Conservation (phyloP, 2,113 vertebrate species). For the Platysteira castanea region DNA sequence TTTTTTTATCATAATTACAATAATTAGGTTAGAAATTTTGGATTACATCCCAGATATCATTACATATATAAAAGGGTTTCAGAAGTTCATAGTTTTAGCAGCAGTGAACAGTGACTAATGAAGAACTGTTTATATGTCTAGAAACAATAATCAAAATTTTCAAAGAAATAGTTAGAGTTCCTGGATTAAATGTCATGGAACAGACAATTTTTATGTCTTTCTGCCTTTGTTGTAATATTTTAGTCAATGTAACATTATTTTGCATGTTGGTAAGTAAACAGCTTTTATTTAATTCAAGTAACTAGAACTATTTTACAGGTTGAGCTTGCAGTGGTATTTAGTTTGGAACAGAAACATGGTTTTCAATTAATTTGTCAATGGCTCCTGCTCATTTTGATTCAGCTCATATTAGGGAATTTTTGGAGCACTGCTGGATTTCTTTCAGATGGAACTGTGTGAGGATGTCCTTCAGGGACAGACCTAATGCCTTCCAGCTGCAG, state of each 20-base stretch:
- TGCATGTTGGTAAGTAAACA: background rate
- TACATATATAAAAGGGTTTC: background rate
- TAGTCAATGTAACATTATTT: background rate
- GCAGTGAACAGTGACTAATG: background rate
- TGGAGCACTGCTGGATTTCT: background rate
- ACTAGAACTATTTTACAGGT: background rate
- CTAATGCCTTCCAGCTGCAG: background rate
- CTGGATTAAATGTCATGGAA: background rate
- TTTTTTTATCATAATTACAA: background rate
- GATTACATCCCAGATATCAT: background rate
- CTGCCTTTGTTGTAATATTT: background rate
- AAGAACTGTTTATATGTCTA: background rate
- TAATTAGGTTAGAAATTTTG: slow-evolving; percentile 6
- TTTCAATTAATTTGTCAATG: background rate
- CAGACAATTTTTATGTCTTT: background rate
- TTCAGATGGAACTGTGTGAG: background rate
- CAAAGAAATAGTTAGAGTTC: background rate
- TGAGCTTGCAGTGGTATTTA: background rate
- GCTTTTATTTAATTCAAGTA: background rate
- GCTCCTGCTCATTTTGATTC: background rate
- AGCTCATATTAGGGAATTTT: background rate
- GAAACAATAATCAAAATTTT: background rate
- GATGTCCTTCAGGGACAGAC: background rate
- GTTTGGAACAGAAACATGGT: background rate
- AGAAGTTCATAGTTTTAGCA: background rate